Percentiles rank a stretch among this genome's conserved stretches.
phyloP scores from a whole-genome alignment of 1,140 invertebrate genomes.

The Caenorhabditis tropicalis region DNA sequence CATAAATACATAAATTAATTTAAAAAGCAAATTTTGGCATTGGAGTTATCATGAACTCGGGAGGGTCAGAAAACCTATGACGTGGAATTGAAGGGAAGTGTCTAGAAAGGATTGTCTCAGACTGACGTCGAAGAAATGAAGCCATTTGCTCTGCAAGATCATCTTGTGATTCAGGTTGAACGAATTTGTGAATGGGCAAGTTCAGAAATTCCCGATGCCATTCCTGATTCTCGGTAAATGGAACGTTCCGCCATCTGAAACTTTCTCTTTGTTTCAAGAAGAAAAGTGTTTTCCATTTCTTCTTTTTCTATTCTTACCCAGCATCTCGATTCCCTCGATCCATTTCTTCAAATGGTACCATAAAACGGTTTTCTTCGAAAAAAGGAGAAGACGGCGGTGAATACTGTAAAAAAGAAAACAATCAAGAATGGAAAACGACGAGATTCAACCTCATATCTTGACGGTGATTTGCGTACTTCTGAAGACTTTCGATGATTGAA shows the following conservation, averaged over 20 bases:
- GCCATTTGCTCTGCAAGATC: slow-evolving; percentile 37
- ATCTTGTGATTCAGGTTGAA: slow-evolving; percentile 32
- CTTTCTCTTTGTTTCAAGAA: neutral
- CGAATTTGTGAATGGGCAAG: slow-evolving; percentile 31
- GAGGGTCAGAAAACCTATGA: slow-evolving; percentile 5
- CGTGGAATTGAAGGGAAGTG: slow-evolving; percentile 45
- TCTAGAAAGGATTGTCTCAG: slow-evolving; percentile 39
- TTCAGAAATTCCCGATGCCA: slow-evolving; percentile 36
- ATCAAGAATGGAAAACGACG: neutral
- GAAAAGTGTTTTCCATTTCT: neutral
- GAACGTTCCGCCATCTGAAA: slow-evolving; percentile 42
- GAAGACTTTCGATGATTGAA: slow-evolving; percentile 31
- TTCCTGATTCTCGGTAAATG: slow-evolving; percentile 16
- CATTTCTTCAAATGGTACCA: slow-evolving; percentile 27
- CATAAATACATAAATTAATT: slow-evolving; percentile 25
- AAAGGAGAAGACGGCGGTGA: neutral
- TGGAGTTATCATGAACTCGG: slow-evolving; percentile 15
- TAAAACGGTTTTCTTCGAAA: slow-evolving; percentile 28
- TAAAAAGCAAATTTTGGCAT: slow-evolving; percentile 22
- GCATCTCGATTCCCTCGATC: slow-evolving; percentile 11
- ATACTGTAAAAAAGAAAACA: neutral
- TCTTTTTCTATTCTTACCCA: neutral
- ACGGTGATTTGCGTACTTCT: slow-evolving; percentile 27
- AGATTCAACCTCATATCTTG: slow-evolving; percentile 22
- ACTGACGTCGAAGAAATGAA: slow-evolving; percentile 24